phyloP scores from a whole-genome alignment of 1,140 invertebrate genomes.

The Cephus cinctus region DNA sequence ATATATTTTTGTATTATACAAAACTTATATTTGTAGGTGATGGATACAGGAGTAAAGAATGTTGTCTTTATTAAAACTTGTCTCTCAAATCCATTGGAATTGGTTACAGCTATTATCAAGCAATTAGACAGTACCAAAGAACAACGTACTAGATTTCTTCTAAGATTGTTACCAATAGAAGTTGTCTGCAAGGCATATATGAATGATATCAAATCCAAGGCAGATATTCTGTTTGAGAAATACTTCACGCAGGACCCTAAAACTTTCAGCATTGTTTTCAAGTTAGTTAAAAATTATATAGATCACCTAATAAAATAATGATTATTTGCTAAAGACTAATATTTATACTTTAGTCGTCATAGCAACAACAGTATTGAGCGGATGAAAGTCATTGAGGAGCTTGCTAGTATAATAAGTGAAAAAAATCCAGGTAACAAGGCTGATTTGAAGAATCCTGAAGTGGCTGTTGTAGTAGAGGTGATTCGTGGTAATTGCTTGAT shows the following conservation, averaged over 20 bases:
- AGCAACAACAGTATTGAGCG: constrained; percentile 74
- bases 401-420: constrained; percentile 67
- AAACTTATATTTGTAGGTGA: constrained; percentile 50
- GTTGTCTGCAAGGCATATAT: constrained; percentile 76
- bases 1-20: constrained; percentile 2
- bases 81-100: constrained; percentile 68
- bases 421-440: constrained; percentile 73
- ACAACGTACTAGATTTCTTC: constrained; percentile 70
- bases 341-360: constrained; percentile 58
- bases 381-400: constrained; percentile 67
- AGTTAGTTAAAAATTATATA: constrained; percentile 50
- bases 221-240: constrained; percentile 68
- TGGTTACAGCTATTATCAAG: constrained; percentile 70
- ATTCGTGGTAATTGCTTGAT: constrained; percentile 68
- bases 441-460: constrained; percentile 72
- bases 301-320: neutral
- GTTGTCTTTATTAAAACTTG: constrained; percentile 81
- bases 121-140: constrained; percentile 68
- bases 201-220: constrained; percentile 69
- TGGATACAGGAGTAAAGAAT: constrained; percentile 79
- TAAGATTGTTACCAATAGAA: constrained; percentile 79
- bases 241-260: constrained; percentile 71
- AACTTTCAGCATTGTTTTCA: constrained; percentile 78
- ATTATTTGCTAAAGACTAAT: neutral
- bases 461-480: constrained; percentile 78